These are phyloP conservation scores for Origma solitaria DNA, from an alignment of 2,113 vertebrate genomes.

Conservation along the genomic window DNA sequence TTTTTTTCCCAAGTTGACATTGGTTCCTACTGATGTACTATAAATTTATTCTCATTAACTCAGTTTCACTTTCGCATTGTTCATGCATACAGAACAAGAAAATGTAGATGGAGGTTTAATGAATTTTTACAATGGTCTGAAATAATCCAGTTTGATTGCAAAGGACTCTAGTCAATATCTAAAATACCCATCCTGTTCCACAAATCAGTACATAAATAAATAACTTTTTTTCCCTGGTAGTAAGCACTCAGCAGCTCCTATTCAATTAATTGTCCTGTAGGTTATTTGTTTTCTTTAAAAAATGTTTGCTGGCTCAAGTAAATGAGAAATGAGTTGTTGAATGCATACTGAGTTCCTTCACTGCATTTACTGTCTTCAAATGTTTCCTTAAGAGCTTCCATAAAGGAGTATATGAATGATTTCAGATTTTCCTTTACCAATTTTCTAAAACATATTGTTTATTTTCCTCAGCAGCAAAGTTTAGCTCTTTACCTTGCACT, in stretches of 20 bases:
- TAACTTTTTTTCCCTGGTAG: neutral
- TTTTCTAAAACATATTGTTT: neutral
- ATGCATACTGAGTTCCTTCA: neutral
- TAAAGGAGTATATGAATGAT: neutral
- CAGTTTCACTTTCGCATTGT: neutral
- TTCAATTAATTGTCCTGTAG: neutral
- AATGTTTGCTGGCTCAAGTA: neutral
- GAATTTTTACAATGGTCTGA: neutral
- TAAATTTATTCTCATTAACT: neutral
- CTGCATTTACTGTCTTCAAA: neutral
- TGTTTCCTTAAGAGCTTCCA: neutral
- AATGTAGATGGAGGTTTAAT: neutral
- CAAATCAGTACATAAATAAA: neutral
- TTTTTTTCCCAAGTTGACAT: neutral
- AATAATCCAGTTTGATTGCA: neutral
- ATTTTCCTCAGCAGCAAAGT: neutral
- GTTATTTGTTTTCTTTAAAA: neutral
- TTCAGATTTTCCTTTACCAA: neutral
- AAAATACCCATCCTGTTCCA: neutral
- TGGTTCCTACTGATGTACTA: neutral
- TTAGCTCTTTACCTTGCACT: neutral
- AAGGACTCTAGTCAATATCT: neutral
- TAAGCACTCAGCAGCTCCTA: neutral
- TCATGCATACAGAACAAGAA: neutral
- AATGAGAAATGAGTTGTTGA: neutral